phyloP scores from a whole-genome alignment of 1,140 invertebrate genomes.

The Hylyphantes graminicola region DNA sequence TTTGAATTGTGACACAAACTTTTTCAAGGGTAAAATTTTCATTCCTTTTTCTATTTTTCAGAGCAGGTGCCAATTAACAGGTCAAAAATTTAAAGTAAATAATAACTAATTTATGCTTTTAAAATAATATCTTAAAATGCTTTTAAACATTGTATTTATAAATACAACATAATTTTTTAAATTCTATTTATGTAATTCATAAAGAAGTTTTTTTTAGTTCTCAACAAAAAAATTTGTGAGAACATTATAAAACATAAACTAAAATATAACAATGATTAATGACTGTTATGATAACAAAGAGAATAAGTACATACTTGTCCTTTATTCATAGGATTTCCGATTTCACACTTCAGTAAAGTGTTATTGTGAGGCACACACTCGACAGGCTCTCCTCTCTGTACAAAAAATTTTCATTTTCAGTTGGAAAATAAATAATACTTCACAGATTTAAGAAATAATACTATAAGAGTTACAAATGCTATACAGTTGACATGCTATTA shows the following conservation, averaged over 20 bases:
- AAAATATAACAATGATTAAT: neutral
- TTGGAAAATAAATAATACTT: neutral
- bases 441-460: no score
- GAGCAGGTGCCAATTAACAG: no score
- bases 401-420: slow-evolving; percentile 60
- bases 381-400: slow-evolving; percentile 61
- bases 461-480: no score
- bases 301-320: slow-evolving; percentile 48
- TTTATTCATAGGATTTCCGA: slow-evolving; percentile 89
- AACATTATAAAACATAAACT: neutral
- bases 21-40: no score
- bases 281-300: neutral
- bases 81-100: no score
- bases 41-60: no score
- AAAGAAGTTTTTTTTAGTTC: neutral
- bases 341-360: slow-evolving; percentile 80
- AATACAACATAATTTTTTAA: neutral
- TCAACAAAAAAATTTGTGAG: no score
- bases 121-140: no score
- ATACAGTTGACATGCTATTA: no score
- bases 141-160: no score
- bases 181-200: neutral
- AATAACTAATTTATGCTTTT: no score
- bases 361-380: slow-evolving; percentile 73
- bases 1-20: neutral